Percentiles rank a stretch among this genome's conserved stretches.
Evolutionary conservation across 2,113 vertebrate genomes (phyloP).

Genomic region (Podarcis raffonei): DNA sequence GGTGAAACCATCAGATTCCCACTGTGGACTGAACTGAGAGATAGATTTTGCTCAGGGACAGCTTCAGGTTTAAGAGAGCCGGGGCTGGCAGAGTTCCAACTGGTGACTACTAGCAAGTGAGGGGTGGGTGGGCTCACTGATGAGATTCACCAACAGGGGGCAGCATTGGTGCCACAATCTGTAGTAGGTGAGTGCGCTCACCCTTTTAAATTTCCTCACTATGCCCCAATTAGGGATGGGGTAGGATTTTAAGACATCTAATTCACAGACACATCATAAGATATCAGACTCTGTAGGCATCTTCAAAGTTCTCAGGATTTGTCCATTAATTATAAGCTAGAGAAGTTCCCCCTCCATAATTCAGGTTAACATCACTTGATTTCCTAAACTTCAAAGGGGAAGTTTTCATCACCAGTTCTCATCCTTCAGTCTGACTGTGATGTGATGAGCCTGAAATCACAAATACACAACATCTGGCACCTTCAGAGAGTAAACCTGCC

Average conservation of each 20-base stretch:
- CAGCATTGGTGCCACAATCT: not conserved
- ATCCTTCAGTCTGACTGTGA: not conserved
- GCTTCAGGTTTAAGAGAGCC: not conserved
- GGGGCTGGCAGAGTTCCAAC: not conserved
- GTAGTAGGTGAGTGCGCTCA: not conserved
- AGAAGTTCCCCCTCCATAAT: not conserved
- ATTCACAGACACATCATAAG: not conserved
- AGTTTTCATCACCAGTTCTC: not conserved
- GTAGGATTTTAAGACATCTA: not conserved
- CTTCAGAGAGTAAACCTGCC: constrained; percentile 24
- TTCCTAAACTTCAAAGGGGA: not conserved
- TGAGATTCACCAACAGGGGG: no score
- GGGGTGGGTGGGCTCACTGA: no score
- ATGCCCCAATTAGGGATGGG: not conserved
- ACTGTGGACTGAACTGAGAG: not conserved
- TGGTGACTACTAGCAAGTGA: not conserved
- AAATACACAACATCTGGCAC: not conserved
- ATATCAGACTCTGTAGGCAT: not conserved
- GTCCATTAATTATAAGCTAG: constrained; percentile 6
- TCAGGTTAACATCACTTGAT: constrained; percentile 10
- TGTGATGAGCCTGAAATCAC: no score
- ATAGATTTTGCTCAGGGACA: not conserved
- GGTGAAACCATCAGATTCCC: not conserved
- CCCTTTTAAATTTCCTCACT: not conserved
- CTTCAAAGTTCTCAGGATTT: not conserved